Conservation (phyloP, 2,888 invertebrate genomes). For the Scaptomyza parva region DNA sequence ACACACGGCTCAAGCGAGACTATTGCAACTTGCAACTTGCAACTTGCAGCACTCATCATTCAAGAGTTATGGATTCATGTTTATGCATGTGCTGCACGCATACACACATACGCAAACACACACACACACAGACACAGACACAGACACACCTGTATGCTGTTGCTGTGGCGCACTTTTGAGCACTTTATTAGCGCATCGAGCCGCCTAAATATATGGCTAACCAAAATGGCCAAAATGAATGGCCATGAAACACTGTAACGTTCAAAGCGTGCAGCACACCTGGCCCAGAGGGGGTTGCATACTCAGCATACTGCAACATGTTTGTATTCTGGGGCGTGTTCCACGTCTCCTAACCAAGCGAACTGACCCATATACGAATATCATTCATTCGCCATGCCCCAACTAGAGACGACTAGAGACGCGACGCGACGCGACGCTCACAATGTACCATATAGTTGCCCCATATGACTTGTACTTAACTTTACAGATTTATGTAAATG, state of each 20-base stretch:
- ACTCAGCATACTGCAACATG: background rate
- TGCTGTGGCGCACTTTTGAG: slow-evolving; percentile 44
- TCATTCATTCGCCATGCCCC: slow-evolving; percentile 13
- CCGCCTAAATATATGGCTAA: slow-evolving; percentile 64
- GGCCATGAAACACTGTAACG: slow-evolving; percentile 47
- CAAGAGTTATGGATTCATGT: slow-evolving; percentile 68
- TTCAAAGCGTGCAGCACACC: slow-evolving; percentile 52
- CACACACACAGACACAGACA: slow-evolving; percentile 15
- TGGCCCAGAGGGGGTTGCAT: slow-evolving; percentile 33
- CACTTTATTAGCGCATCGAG: slow-evolving; percentile 64
- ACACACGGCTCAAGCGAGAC: slow-evolving; percentile 44
- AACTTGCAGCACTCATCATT: slow-evolving; percentile 50
- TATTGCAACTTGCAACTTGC: background rate
- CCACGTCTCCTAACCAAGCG: slow-evolving; percentile 30
- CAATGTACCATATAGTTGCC: slow-evolving; percentile 4
- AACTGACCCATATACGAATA: slow-evolving; percentile 44
- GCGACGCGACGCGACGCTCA: too few relatives aligned
- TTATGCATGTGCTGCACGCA: slow-evolving; percentile 73
- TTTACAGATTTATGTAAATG: slow-evolving; percentile 35
- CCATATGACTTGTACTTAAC: slow-evolving; percentile 8
- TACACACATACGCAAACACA: slow-evolving; percentile 57
- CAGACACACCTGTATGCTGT: slow-evolving; percentile 17
- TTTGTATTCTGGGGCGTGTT: slow-evolving; percentile 43
- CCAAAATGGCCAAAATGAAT: slow-evolving; percentile 62
- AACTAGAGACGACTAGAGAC: background rate